Conservation (phyloP, 2,113 vertebrate genomes). For the Campylomormyrus numenius region DNA sequence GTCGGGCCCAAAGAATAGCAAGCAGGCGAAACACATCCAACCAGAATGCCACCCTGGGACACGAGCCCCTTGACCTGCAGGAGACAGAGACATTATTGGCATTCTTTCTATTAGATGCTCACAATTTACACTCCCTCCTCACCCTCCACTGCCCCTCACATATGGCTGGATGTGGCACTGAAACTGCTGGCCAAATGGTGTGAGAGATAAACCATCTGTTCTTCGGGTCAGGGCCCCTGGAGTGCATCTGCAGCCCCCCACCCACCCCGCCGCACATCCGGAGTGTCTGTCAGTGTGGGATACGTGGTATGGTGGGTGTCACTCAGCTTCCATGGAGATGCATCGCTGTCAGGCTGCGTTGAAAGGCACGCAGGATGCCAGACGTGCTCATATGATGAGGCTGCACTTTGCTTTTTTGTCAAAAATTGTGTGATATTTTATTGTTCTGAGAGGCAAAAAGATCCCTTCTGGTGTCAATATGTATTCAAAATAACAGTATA, state of each 20-base stretch:
- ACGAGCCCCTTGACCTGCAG: background rate
- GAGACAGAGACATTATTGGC: background rate
- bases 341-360: background rate
- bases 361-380: background rate
- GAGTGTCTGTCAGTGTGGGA: background rate
- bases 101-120: background rate
- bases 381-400: background rate
- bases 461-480: background rate
- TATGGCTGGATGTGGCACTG: background rate
- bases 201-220: conserved; percentile 5
- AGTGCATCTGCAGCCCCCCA: background rate
- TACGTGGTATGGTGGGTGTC: background rate
- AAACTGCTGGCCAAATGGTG: background rate
- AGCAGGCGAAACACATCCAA: background rate
- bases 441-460: background rate
- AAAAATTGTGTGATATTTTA: background rate
- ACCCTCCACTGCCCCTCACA: background rate
- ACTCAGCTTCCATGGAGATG: background rate
- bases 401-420: background rate
- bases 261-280: background rate
- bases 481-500: background rate
- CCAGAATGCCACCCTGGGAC: background rate
- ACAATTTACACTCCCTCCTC: background rate
- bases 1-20: background rate
- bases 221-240: background rate